A percentile compares a stretch with the other conserved stretches of the same genome.
These are phyloP conservation scores for Drosophila greeni DNA, from an alignment of 2,888 invertebrate genomes.

Conservation along the genomic window DNA sequence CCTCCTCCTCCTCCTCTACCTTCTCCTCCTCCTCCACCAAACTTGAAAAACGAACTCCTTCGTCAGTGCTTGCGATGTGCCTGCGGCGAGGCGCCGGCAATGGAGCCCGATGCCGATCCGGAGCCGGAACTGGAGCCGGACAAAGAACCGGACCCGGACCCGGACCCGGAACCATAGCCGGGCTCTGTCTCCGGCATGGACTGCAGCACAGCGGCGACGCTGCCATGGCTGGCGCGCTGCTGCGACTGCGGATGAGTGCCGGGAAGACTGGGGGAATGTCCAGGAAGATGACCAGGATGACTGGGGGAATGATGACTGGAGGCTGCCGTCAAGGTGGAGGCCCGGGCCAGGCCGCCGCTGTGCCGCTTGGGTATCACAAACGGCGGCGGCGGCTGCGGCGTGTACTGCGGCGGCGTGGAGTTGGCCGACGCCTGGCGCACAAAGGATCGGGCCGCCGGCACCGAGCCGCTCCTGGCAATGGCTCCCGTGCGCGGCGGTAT, in stretches of 20 bases:
- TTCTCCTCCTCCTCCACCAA: slow-evolving; percentile 55
- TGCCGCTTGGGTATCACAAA: slow-evolving; percentile 78
- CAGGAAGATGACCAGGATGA: slow-evolving; percentile 9
- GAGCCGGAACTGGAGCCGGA: slow-evolving; percentile 38
- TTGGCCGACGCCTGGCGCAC: slow-evolving; percentile 77
- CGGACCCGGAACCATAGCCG: slow-evolving; percentile 33
- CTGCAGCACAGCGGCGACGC: slow-evolving; percentile 64
- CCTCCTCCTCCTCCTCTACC: slow-evolving; percentile 42
- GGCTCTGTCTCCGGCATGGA: slow-evolving; percentile 55
- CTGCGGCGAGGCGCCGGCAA: slow-evolving; percentile 64
- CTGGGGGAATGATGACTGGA: slow-evolving; percentile 14
- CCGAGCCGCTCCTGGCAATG: slow-evolving; percentile 75
- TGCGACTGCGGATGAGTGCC: slow-evolving; percentile 38
- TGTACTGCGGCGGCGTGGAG: slow-evolving; percentile 78
- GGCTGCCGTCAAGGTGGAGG: slow-evolving; percentile 63
- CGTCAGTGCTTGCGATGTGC: slow-evolving; percentile 78
- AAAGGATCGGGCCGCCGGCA: slow-evolving; percentile 73
- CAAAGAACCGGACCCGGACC: slow-evolving; percentile 44
- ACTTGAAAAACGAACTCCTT: slow-evolving; percentile 77
- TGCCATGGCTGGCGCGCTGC: slow-evolving; percentile 70
- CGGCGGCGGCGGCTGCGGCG: slow-evolving; percentile 77
- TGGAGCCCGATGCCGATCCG: slow-evolving; percentile 45
- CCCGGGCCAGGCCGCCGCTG: slow-evolving; percentile 73
- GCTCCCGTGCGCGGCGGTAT: slow-evolving; percentile 78
- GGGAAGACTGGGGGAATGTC: slow-evolving; percentile 17